Conservation (phyloP, 1,140 invertebrate species). For the Eubasilissa regina region DNA sequence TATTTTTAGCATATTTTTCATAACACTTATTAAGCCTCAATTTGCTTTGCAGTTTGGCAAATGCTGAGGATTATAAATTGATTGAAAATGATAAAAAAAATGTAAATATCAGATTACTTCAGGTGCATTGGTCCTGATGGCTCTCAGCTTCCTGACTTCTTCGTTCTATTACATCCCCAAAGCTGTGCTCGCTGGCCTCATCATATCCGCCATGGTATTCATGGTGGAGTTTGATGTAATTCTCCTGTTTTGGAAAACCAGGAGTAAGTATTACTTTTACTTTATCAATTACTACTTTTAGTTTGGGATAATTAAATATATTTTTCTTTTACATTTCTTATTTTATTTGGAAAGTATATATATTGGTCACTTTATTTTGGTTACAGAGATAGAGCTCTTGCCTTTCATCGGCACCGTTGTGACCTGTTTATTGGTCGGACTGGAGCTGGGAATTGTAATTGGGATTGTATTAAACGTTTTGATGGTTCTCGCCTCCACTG, state of each 20-base stretch:
- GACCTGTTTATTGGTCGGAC: slow-evolving; percentile 80
- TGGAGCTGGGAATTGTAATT: slow-evolving; percentile 85
- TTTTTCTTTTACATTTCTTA: too few relatives aligned
- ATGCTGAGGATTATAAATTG: too few relatives aligned
- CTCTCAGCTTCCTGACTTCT: slow-evolving; percentile 80
- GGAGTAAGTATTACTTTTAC: slow-evolving; percentile 73
- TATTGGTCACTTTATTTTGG: neutral
- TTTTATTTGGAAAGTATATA: too few relatives aligned
- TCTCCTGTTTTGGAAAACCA: slow-evolving; percentile 80
- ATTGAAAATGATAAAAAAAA: too few relatives aligned
- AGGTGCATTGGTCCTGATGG: slow-evolving; percentile 79
- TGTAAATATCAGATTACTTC: slow-evolving; percentile 27
- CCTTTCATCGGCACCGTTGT: slow-evolving; percentile 79
- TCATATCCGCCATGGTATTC: slow-evolving; percentile 85
- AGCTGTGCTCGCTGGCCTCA: slow-evolving; percentile 82
- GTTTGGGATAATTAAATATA: too few relatives aligned
- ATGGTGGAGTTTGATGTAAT: slow-evolving; percentile 83
- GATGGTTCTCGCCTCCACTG: slow-evolving; percentile 83
- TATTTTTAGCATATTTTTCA: too few relatives aligned
- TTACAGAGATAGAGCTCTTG: slow-evolving; percentile 74
- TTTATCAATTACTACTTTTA: too few relatives aligned
- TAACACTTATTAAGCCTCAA: too few relatives aligned
- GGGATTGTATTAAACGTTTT: slow-evolving; percentile 82
- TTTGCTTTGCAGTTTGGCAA: too few relatives aligned
- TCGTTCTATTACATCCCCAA: slow-evolving; percentile 87